Evolutionary conservation across 2,797 vertebrate species (phyloP).

Genomic region (Huso huso): DNA sequence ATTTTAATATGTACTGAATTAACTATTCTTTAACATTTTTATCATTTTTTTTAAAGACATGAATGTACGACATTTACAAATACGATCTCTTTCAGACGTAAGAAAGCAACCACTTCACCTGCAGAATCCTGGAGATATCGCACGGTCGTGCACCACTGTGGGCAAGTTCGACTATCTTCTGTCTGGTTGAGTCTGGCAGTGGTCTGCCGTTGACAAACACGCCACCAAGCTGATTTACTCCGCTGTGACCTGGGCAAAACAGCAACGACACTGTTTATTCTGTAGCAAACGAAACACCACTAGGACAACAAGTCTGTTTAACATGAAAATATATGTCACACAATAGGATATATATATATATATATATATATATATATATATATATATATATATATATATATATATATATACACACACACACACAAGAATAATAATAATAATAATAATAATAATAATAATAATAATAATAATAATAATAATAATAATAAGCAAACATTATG

Average conservation of each 20-base stretch:
- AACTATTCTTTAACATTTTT: constrained; percentile 8
- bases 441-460: too few relatives aligned
- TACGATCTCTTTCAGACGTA: background rate
- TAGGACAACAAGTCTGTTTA: too few relatives aligned
- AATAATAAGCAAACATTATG: too few relatives aligned
- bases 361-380: too few relatives aligned
- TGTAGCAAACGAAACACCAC: constrained; percentile 4
- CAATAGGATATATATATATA: background rate
- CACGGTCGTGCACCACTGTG: constrained; percentile 95
- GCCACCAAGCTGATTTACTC: constrained; percentile 95
- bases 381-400: too few relatives aligned
- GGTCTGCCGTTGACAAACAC: constrained; percentile 97
- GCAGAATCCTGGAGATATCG: constrained; percentile 95
- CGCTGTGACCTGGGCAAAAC: constrained; percentile 85
- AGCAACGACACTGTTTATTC: constrained; percentile 10
- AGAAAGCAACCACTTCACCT: constrained; percentile 71
- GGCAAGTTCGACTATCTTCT: constrained; percentile 97
- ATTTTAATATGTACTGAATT: constrained; percentile 4
- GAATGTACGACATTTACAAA: background rate
- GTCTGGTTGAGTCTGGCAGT: constrained; percentile 89
- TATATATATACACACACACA: too few relatives aligned
- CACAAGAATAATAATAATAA: too few relatives aligned
- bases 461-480: too few relatives aligned
- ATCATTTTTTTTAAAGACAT: background rate
- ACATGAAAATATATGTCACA: too few relatives aligned